Evolutionary conservation across 2,797 vertebrate genomes (phyloP), one percentile per base, ranked within the genome.

Genomic region (Acomys russatus): DNA sequence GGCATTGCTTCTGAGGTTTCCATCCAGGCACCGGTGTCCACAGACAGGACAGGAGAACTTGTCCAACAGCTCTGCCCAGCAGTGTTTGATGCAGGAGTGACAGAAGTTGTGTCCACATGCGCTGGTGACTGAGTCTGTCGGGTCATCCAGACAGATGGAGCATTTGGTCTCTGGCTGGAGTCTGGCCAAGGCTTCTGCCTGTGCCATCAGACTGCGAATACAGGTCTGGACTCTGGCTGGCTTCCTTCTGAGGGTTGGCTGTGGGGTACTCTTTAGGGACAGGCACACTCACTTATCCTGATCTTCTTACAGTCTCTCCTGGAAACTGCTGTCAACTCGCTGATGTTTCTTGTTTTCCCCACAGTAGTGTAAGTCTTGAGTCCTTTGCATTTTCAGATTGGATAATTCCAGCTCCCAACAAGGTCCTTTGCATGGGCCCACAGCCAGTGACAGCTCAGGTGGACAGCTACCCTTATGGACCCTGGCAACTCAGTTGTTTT

Each of bases 51-150:
- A 99, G 90, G 98, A 87, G 78, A 92, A 99, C 2, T 0, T 33
- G 4, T 38, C 91, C 14, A 14, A 4, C 3, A 22, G 1, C 3
- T 82, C 9, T 1, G 0, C 20, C 96, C 95, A 96, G 38, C 85
- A 77, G 22, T 87, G 79, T 10, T 54, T 8, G 51, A 98, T 95
- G 76, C 98, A 98, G 22, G 23, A 6, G 0, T 63, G 66, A 78
- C 97, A 98, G 97, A 98, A 99, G 80, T 99, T 98, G 97, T 99
- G 99, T 89, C 99, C 98, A 94, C 99, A 99, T 97, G 96, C 79
- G 3, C 95, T 97, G 35, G 97, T 97, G 38, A 98, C 92, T 0
- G 98, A 98, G 23, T 97, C 83, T 14, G 14, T 87, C 54, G 98
- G 87, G 20, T 70, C 54, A 3, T 95, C 96, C 66, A 97, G 94